Conservation (phyloP, 2,113 vertebrate species). For the Petaurus breviceps region DNA sequence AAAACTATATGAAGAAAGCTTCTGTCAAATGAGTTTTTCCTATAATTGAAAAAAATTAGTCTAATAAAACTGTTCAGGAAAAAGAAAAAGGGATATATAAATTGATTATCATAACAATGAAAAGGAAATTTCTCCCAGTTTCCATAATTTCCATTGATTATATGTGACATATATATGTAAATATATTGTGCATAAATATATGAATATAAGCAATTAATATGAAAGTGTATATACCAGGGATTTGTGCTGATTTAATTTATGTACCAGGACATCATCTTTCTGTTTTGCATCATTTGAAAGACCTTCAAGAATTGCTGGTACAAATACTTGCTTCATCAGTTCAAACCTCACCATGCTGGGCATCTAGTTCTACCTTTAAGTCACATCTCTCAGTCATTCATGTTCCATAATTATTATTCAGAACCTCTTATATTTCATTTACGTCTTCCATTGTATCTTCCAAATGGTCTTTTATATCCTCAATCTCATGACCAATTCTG, state of each 20-base stretch:
- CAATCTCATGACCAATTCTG: constrained; percentile 94
- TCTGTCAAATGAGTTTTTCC: constrained; percentile 51
- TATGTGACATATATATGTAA: constrained; percentile 3
- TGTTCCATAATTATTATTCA: constrained; percentile 95
- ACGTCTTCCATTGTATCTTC: constrained; percentile 99
- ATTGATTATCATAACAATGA: constrained; percentile 73
- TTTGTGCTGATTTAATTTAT: constrained; percentile 97
- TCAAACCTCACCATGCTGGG: no score
- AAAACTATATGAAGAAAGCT: constrained; percentile 69
- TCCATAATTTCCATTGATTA: constrained; percentile 68
- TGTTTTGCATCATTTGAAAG: no score
- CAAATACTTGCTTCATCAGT: no score
- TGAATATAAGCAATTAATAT: not conserved
- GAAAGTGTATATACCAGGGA: constrained; percentile 91
- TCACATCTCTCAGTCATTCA: constrained; percentile 97
- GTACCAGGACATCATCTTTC: constrained; percentile 93
- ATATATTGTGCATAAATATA: not conserved
- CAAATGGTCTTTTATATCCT: constrained; percentile 96
- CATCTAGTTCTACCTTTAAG: constrained; percentile 88
- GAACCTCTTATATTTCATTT: constrained; percentile 93
- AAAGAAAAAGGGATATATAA: constrained; percentile 67
- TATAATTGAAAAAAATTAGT: constrained; percentile 65
- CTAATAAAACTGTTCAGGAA: constrained; percentile 74
- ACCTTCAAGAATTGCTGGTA: no score
- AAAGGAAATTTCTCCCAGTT: constrained; percentile 74